phyloP scores from a whole-genome alignment of 2,113 vertebrate genomes.

The Dipodomys merriami region DNA sequence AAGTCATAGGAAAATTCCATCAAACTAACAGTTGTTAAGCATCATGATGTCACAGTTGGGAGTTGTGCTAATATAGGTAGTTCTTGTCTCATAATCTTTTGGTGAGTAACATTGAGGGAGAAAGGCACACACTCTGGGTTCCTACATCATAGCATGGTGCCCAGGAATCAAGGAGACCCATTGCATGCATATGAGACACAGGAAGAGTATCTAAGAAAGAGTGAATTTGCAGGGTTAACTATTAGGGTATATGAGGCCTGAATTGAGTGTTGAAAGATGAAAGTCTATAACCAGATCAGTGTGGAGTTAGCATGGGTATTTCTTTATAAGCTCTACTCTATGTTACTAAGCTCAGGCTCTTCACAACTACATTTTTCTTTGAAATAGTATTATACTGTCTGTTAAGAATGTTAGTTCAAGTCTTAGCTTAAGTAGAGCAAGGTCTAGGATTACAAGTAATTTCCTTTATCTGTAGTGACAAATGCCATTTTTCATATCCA shows the following conservation, averaged over 20 bases:
- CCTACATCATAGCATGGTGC: neutral
- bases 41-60: neutral
- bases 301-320: neutral
- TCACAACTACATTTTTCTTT: neutral
- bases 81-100: neutral
- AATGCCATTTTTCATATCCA: conserved; percentile 19
- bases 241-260: neutral
- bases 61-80: neutral
- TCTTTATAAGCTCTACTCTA: neutral
- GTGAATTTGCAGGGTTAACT: neutral
- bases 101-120: neutral
- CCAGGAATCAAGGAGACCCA: neutral
- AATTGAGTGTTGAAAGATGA: neutral
- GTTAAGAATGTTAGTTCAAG: conserved; percentile 38
- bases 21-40: conserved; percentile 4
- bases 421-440: neutral
- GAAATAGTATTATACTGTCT: neutral
- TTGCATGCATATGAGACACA: neutral
- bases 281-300: neutral
- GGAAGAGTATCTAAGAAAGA: neutral
- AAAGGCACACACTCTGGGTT: neutral
- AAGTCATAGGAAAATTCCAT: neutral
- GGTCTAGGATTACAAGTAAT: conserved; percentile 8
- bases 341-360: neutral
- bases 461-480: neutral